A percentile compares a stretch with the other conserved stretches of the same genome.
Evolutionary conservation across 2,113 vertebrate genomes (phyloP).

Genomic region (Coptodon rendalli): DNA sequence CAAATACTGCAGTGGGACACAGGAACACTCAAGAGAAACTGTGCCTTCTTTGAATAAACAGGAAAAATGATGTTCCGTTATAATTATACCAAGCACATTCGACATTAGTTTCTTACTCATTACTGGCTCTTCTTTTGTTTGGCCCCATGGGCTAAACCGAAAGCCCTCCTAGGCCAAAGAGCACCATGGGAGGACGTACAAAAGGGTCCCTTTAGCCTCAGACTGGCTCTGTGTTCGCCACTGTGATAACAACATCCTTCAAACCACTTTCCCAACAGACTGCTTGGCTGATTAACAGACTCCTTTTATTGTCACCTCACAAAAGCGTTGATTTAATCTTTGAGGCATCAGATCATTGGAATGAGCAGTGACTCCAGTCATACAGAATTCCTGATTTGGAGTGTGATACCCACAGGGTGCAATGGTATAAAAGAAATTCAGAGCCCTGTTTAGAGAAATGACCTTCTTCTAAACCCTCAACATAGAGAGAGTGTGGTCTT

Average conservation of each 20-base stretch:
- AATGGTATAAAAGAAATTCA: constrained; percentile 51
- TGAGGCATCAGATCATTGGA: constrained; percentile 41
- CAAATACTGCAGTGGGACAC: neutral
- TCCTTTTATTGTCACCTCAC: constrained; percentile 55
- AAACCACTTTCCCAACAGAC: constrained; percentile 3
- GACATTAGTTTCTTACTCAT: neutral
- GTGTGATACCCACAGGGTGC: constrained; percentile 57
- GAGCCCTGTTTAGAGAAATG: constrained; percentile 28
- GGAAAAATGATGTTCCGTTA: neutral
- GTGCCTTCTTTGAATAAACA: neutral
- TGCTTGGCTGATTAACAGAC: constrained; percentile 45
- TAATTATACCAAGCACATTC: neutral
- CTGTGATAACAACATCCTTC: constrained; percentile 51
- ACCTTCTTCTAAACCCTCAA: constrained; percentile 51
- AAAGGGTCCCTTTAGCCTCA: constrained; percentile 34
- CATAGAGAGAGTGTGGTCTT: constrained; percentile 46
- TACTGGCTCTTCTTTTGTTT: neutral
- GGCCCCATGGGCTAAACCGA: constrained; percentile 25
- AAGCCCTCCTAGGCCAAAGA: constrained; percentile 22
- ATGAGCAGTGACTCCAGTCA: constrained; percentile 52
- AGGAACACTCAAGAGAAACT: neutral
- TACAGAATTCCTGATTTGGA: constrained; percentile 54
- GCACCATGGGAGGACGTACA: constrained; percentile 40
- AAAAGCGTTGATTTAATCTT: constrained; percentile 67
- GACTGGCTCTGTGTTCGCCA: constrained; percentile 1